These are phyloP conservation scores for Craseonycteris thonglongyai DNA, from an alignment of 2,113 vertebrate genomes.

Conservation along the genomic window DNA sequence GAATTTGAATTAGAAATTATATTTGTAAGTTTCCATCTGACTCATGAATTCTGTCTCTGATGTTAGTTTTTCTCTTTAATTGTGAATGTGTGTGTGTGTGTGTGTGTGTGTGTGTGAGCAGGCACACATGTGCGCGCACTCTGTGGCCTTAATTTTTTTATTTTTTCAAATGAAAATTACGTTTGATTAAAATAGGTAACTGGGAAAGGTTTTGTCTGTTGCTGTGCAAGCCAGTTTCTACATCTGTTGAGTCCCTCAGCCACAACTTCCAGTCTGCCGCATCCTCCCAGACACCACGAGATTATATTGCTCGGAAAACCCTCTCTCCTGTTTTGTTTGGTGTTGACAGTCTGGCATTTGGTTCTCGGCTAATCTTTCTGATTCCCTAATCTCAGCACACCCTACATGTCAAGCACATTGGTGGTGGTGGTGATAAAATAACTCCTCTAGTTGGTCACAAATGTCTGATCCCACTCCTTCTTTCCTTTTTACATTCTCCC, in stretches of 20 bases:
- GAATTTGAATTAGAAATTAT: neutral
- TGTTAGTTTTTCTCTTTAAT: neutral
- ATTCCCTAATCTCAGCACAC: neutral
- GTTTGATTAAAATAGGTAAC: neutral
- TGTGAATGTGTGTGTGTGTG: neutral
- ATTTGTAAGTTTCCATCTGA: neutral
- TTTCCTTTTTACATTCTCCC: neutral
- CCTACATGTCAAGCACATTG: rapidly evolving
- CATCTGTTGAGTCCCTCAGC: neutral
- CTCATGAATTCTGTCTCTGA: neutral
- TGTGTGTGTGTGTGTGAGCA: neutral
- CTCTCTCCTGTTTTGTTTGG: neutral
- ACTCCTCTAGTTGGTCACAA: rapidly evolving
- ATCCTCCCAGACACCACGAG: neutral
- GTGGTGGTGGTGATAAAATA: neutral
- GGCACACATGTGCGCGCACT: too few relatives aligned
- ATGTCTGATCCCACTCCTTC: too few relatives aligned
- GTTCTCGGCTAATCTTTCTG: neutral
- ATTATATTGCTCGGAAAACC: neutral
- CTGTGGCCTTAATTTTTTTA: neutral
- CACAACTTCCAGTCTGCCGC: neutral
- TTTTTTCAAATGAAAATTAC: neutral
- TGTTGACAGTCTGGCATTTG: neutral
- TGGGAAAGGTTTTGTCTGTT: neutral
- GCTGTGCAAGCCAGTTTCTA: neutral